A percentile compares a stretch with the other conserved stretches of the same genome.
Conservation (phyloP, 35 echinoderm and acorn worm species). For the Diadema setosum region DNA sequence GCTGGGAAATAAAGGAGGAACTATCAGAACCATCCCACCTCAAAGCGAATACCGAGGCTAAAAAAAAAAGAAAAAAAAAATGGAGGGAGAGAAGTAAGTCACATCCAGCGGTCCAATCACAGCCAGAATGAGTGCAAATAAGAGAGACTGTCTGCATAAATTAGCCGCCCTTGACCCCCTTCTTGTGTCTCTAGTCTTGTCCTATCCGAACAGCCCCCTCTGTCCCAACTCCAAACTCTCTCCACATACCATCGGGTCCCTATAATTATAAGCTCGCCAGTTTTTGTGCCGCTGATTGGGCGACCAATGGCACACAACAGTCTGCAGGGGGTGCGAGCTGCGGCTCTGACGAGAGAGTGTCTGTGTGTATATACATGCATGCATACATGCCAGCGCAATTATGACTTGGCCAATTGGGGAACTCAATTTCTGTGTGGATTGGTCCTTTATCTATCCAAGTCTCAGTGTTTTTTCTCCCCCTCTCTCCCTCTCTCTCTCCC, state of each 20-base stretch:
- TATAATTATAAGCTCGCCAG: conserved; percentile 18
- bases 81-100: neutral
- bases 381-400: conserved; percentile 21
- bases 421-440: conserved; percentile 32
- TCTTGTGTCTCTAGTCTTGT: neutral
- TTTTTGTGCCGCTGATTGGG: conserved; percentile 22
- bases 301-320: conserved; percentile 13
- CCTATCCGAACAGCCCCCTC: neutral
- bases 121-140: conserved; percentile 17
- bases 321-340: neutral
- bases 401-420: conserved; percentile 21
- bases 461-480: neutral
- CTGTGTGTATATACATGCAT: conserved; percentile 10
- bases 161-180: conserved; percentile 15
- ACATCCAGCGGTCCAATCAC: conserved; percentile 10
- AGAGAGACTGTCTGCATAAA: conserved; percentile 24
- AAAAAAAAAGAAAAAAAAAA: neutral
- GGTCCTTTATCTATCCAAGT: conserved; percentile 17
- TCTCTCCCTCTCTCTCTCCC: neutral
- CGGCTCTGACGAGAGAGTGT: neutral
- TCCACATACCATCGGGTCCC: conserved; percentile 13
- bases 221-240: neutral
- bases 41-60: neutral
- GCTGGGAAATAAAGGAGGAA: too few relatives aligned
- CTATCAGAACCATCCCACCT: too few relatives aligned